These are phyloP conservation scores for Isurus oxyrinchus DNA, from an alignment of 2,113 vertebrate species.

Conservation along the genomic window DNA sequence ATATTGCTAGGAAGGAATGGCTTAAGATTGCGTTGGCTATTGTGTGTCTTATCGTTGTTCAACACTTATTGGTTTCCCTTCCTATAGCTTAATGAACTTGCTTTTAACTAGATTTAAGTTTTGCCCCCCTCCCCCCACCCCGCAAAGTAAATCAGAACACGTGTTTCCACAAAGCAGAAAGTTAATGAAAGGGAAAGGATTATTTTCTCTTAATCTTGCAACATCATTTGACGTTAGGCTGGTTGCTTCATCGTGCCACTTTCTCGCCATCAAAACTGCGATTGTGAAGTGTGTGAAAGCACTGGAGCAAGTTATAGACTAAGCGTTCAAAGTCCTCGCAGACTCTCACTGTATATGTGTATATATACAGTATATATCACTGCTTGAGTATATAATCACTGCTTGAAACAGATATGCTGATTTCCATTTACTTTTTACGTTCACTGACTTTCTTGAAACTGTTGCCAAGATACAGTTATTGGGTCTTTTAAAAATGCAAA, in stretches of 20 bases:
- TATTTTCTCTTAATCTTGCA: background rate
- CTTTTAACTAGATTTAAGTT: background rate
- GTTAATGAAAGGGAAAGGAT: background rate
- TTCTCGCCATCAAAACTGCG: background rate
- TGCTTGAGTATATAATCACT: too few species aligned
- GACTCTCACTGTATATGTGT: background rate
- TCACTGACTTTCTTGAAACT: background rate
- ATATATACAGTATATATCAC: too few species aligned
- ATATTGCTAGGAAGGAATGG: background rate
- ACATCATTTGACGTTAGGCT: background rate
- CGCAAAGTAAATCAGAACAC: background rate
- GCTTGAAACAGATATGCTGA: background rate
- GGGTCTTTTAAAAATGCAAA: background rate
- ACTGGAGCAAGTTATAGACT: too few species aligned
- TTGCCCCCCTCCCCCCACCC: background rate
- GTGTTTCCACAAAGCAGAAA: conserved; percentile 9
- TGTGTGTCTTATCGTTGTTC: background rate
- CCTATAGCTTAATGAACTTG: background rate
- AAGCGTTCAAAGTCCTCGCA: background rate
- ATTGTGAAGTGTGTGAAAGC: background rate
- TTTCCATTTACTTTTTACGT: background rate
- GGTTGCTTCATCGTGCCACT: background rate
- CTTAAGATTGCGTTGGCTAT: background rate
- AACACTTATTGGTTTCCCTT: background rate
- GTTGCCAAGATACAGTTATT: background rate